A percentile compares a stretch with the other conserved stretches of the same genome.
These are phyloP conservation scores for Trissolcus basalis DNA, from an alignment of 1,140 invertebrate species.

Conservation along the genomic window DNA sequence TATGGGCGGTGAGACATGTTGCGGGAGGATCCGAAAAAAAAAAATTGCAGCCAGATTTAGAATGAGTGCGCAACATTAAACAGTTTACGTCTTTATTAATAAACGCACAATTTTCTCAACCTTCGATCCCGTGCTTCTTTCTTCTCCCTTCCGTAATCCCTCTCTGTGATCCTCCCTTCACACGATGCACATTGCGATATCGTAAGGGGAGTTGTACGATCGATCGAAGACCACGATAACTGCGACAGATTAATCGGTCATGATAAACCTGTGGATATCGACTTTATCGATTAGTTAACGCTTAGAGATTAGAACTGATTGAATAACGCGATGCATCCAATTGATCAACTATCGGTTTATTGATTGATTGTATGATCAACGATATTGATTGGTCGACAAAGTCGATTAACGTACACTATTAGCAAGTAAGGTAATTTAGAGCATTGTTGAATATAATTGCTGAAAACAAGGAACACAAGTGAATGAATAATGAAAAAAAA, in stretches of 20 bases:
- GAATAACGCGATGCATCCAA: conserved; percentile 44
- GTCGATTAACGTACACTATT: conserved; percentile 57
- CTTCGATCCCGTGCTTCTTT: conserved; percentile 69
- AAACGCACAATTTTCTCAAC: conserved; percentile 77
- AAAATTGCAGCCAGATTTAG: conserved; percentile 36
- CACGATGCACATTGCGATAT: conserved; percentile 53
- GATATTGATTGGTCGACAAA: conserved; percentile 52
- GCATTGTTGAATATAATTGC: conserved; percentile 54
- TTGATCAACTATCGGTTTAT: conserved; percentile 46
- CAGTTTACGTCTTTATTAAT: conserved; percentile 73
- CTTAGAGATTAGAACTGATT: conserved; percentile 41
- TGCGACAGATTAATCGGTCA: conserved; percentile 48
- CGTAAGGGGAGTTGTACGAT: conserved; percentile 51
- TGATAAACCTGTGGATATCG: conserved; percentile 48
- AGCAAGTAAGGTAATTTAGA: conserved; percentile 51
- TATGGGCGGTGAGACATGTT: conserved; percentile 1
- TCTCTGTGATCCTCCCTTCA: conserved; percentile 49
- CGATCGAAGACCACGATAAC: conserved; percentile 45
- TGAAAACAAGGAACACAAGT: conserved; percentile 33
- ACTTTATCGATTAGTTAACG: conserved; percentile 55
- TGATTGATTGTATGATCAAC: conserved; percentile 56
- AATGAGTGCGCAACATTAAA: conserved; percentile 53
- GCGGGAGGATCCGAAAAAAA: conserved; percentile 21
- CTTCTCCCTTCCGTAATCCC: conserved; percentile 61
- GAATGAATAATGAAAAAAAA: conserved; percentile 45